Conservation (phyloP, 2,888 invertebrate genomes). For the Philaethria dido region DNA sequence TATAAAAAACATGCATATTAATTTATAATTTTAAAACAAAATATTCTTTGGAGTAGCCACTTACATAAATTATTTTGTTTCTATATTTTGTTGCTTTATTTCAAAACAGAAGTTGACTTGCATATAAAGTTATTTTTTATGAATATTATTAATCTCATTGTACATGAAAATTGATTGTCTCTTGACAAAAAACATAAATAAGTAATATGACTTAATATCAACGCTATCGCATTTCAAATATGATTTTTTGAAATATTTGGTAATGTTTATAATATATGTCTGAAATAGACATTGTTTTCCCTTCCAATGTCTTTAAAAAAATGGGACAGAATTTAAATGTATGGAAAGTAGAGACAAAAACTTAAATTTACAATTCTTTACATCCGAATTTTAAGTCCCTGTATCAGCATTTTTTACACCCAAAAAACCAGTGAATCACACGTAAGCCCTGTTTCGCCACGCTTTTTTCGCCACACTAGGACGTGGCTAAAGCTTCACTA, state of each 20-base stretch:
- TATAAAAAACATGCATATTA: constrained; percentile 22
- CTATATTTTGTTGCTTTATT: neutral
- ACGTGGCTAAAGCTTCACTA: constrained; percentile 50
- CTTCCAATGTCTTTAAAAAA: too few species aligned
- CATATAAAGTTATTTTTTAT: too few species aligned
- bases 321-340: too few species aligned
- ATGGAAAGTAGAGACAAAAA: too few species aligned
- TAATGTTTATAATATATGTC: too few species aligned
- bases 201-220: too few species aligned
- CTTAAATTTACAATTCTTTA: neutral
- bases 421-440: constrained; percentile 57
- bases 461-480: constrained; percentile 60
- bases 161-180: too few species aligned
- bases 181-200: too few species aligned
- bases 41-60: neutral
- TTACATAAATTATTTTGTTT: neutral
- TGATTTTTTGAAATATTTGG: too few species aligned
- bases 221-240: too few species aligned
- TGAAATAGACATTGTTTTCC: too few species aligned
- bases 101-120: neutral
- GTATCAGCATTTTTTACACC: constrained; percentile 43
- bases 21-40: constrained; percentile 6
- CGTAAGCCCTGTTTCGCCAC: constrained; percentile 60
- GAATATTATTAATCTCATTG: too few species aligned
- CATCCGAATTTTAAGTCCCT: neutral